Evolutionary conservation across 2,113 vertebrate genomes (phyloP), one percentile per base, ranked within the genome.

Genomic region (Ursus arctos): DNA sequence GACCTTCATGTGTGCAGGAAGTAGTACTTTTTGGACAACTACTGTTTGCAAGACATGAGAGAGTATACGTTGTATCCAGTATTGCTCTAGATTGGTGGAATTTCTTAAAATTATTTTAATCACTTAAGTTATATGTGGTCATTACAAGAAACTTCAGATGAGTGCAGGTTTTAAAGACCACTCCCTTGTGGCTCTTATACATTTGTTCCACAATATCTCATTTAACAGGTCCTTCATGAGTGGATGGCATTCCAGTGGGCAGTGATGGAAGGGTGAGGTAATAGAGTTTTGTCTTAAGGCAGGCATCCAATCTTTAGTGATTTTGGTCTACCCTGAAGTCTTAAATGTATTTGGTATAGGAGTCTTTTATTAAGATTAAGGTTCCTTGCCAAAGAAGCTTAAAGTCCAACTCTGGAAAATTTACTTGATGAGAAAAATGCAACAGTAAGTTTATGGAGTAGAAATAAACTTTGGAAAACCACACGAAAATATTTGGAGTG

Each of bases 41-140:
- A 0, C 59, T 95, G 6, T 92, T 87, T 55, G 5, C 16, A 55
- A 59, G n/a, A 16, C n/a, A 4, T 55, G 87, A 43, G 95, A 74
- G 47, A 81, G 10, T 84, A 53, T 16, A 74, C 51, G 2, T 51
- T 61, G 49, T 86, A 69, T 95, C 63, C 31, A 43, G 4, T 24
- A 24, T 26, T 87, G 22, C 43, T 88, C 26, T 47, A 79, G 57
- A 59, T 53, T n/a, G 36, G 33, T 74, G 55, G 72, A 21, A 59
- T 86, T 96, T 94, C 36, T 82, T 96, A 55, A 43, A 55, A 77
- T 93, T 87, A 61, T 67, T 91, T 90, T 53, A 95, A 55, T 43
- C 14, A 22, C 24, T 90, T 91, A 80, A 92, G 47, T 88, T 96
- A 14, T 43, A 76, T 80, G 36, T 76, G 49, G 28, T 90, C 43